Evolutionary conservation across 2,888 invertebrate species (phyloP).

Genomic region (Polydrusus tereticollis): DNA sequence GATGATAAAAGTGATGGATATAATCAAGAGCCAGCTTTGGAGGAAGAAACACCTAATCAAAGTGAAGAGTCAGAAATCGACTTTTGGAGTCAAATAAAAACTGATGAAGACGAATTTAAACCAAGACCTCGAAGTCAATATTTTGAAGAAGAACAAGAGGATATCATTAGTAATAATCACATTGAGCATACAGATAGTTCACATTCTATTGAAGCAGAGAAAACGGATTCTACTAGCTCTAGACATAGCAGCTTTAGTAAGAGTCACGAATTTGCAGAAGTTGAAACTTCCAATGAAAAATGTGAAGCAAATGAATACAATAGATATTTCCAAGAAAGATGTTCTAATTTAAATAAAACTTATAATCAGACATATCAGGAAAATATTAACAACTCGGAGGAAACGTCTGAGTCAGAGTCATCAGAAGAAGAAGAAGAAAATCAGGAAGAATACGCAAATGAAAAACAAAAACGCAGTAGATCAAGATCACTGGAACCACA

Average conservation of each 20-base stretch:
- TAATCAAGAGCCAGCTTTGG: background rate
- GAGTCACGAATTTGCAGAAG: constrained; percentile 50
- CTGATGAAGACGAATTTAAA: constrained; percentile 44
- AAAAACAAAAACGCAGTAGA: constrained; percentile 17
- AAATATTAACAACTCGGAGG: constrained; percentile 25
- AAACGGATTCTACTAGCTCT: constrained; percentile 60
- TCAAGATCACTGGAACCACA: constrained; percentile 43
- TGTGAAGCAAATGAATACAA: background rate
- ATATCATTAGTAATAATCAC: constrained; percentile 2
- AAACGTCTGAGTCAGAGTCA: constrained; percentile 22
- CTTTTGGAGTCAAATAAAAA: constrained; percentile 52
- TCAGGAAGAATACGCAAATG: background rate
- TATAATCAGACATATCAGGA: constrained; percentile 1
- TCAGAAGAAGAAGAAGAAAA: constrained; percentile 25
- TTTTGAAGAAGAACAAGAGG: constrained; percentile 28
- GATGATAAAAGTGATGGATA: background rate
- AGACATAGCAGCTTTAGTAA: constrained; percentile 61
- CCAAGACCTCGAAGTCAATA: constrained; percentile 31
- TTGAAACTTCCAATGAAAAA: constrained; percentile 25
- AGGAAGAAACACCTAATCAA: constrained; percentile 2
- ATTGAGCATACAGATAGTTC: background rate
- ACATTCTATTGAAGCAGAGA: background rate
- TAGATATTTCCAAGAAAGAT: background rate
- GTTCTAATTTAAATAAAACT: background rate
- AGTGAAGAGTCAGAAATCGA: constrained; percentile 42